phyloP scores from a whole-genome alignment of 2,888 invertebrate species.

The Galeruca laticollis region DNA sequence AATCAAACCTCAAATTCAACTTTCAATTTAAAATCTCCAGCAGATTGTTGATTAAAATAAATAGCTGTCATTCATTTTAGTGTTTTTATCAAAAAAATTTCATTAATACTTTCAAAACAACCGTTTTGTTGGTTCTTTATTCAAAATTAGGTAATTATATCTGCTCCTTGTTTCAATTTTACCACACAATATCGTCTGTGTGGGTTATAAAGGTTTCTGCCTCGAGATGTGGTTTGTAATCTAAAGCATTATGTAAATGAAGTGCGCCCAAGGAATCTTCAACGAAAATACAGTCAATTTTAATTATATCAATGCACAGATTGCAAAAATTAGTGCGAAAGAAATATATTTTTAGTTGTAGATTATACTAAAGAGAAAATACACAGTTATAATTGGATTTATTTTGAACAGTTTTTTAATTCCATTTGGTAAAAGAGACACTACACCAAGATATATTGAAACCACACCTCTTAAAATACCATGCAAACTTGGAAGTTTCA shows the following conservation, averaged over 20 bases:
- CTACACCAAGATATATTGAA: too few relatives aligned
- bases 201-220: slow-evolving; percentile 44
- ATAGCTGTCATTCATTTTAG: too few relatives aligned
- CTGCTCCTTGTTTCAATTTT: slow-evolving; percentile 15
- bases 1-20: too few relatives aligned
- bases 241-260: slow-evolving; percentile 51
- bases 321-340: slow-evolving; percentile 10
- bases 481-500: too few relatives aligned
- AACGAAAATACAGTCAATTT: slow-evolving; percentile 59
- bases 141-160: not conserved
- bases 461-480: too few relatives aligned
- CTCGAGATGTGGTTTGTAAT: slow-evolving; percentile 47
- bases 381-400: slow-evolving; percentile 5
- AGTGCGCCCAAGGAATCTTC: slow-evolving; percentile 54
- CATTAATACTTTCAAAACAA: too few relatives aligned
- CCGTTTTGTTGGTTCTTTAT: too few relatives aligned
- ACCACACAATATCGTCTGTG: slow-evolving; percentile 42
- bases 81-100: too few relatives aligned
- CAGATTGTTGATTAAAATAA: too few relatives aligned
- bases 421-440: too few relatives aligned
- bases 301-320: slow-evolving; percentile 54
- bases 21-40: too few relatives aligned
- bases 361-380: not conserved
- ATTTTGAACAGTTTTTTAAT: too few relatives aligned
- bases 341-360: not conserved